phyloP scores from a whole-genome alignment of 1,140 invertebrate genomes.

The Cydia pomonella region DNA sequence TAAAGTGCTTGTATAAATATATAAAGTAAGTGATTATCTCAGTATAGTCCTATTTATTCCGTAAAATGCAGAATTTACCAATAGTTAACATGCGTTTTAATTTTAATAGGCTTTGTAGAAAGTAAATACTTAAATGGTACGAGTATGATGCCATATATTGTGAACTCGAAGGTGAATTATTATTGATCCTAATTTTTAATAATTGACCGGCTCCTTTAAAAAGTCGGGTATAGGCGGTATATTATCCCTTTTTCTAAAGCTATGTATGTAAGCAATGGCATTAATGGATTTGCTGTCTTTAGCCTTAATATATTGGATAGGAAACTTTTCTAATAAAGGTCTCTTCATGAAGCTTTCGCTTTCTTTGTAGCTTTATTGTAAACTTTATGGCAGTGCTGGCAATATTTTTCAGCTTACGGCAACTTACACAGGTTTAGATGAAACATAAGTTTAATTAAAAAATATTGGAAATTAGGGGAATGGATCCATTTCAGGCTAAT shows the following conservation, averaged over 20 bases:
- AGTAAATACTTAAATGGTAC: too few relatives aligned
- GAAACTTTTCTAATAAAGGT: conserved; percentile 31
- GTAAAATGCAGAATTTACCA: too few relatives aligned
- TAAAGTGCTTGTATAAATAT: too few relatives aligned
- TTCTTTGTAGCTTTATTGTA: conserved; percentile 30
- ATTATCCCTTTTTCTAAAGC: conserved; percentile 2
- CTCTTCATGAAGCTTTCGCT: not conserved
- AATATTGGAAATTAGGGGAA: not conserved
- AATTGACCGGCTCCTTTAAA: too few relatives aligned
- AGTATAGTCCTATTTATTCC: too few relatives aligned
- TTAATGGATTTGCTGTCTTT: conserved; percentile 29
- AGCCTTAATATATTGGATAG: conserved; percentile 26
- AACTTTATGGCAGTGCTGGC: conserved; percentile 18
- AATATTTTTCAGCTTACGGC: conserved; percentile 26
- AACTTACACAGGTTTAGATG: conserved; percentile 5
- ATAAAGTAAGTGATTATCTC: too few relatives aligned
- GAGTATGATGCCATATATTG: too few relatives aligned
- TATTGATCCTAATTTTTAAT: too few relatives aligned
- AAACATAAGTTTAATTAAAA: conserved; percentile 13
- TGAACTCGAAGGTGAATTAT: too few relatives aligned
- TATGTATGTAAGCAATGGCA: conserved; percentile 17
- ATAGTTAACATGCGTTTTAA: too few relatives aligned
- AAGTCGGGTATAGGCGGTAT: not conserved
- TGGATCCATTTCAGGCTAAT: not conserved
- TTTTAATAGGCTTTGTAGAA: too few relatives aligned